Percentiles rank a stretch among this genome's conserved stretches.
phyloP scores from a whole-genome alignment of 1,140 invertebrate species.

The Pseudobourletiella spinata region DNA sequence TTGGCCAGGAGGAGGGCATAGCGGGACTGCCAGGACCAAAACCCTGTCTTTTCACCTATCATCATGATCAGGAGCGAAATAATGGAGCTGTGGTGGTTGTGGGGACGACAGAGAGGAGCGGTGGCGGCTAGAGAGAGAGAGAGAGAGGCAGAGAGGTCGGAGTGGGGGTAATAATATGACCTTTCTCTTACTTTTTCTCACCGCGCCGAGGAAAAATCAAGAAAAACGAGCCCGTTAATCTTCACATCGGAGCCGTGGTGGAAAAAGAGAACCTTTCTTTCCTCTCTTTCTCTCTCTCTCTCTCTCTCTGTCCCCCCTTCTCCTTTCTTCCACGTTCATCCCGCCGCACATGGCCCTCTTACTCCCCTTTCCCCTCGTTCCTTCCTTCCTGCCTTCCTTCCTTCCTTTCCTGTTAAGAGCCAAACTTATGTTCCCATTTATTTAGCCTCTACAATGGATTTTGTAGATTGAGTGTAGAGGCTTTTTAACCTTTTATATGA shows the following conservation, averaged over 20 bases:
- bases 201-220: slow-evolving; percentile 21
- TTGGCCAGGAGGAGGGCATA: too few relatives aligned
- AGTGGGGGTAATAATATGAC: slow-evolving; percentile 22
- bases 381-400: slow-evolving; percentile 16
- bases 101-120: too few relatives aligned
- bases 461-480: slow-evolving; percentile 26
- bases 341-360: too few relatives aligned
- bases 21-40: too few relatives aligned
- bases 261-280: slow-evolving; percentile 11
- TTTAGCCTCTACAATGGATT: slow-evolving; percentile 30
- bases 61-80: slow-evolving; percentile 9
- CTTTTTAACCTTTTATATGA: slow-evolving; percentile 28
- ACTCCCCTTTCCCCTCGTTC: background rate
- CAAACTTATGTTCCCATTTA: slow-evolving; percentile 34
- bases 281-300: slow-evolving; percentile 12
- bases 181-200: slow-evolving; percentile 25
- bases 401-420: slow-evolving; percentile 24
- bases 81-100: too few relatives aligned
- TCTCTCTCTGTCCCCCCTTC: slow-evolving; percentile 3
- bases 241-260: slow-evolving; percentile 22
- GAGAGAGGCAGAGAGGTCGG: slow-evolving; percentile 7
- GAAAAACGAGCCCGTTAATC: slow-evolving; percentile 32
- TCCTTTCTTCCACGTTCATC: too few relatives aligned
- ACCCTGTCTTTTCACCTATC: background rate
- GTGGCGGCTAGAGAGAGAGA: background rate